Evolutionary conservation across 2,113 vertebrate species (phyloP), one percentile per base, ranked within the genome.

Genomic region (Cercocebus atys): DNA sequence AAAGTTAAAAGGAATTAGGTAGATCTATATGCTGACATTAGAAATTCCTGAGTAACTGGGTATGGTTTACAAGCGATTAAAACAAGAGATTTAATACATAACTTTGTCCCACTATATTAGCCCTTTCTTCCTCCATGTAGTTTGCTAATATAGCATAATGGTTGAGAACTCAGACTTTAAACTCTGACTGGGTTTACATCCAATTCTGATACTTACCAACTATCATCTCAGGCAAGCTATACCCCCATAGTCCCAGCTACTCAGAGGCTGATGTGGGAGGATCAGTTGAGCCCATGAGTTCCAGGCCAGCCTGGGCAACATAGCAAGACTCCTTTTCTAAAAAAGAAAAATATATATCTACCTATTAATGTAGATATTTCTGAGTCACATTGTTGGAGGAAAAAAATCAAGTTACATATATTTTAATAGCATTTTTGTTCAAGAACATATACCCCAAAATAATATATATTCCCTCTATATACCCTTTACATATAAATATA

Each of bases 361-460:
- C 16, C 16, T 68, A 68, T 35, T 35, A 35, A 18, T 68, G 32
- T 52, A 95, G 27, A 92, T 73, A 85, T 84, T 83, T 78, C 72
- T 86, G 23, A 80, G 79, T 88, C 75, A 79, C 40, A 66, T 18
- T 96, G 73, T 61, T 94, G 94, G 92, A 94, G 27, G 55, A 52
- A 92, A 95, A 91, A 92, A 87, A 86, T 55, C 61, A 80, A 61
- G 8, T 82, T 95, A 25, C 8, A 73, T 50, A 61, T 2, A 52
- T 73, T 40, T 70, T 64, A 79, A 76, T 27, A 78, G 9, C 17
- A 55, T 75, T 86, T 94, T 22, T 61, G 12, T 84, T 93, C 38
- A 84, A 81, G 80, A 91, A 81, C 13, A 70, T 22, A 86, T 6
- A 68, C 6, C 32, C 18, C 7, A 94, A 84, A 59, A 66, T 35